phyloP scores from a whole-genome alignment of 2,113 vertebrate genomes.

The Chlamydotis undulata region DNA sequence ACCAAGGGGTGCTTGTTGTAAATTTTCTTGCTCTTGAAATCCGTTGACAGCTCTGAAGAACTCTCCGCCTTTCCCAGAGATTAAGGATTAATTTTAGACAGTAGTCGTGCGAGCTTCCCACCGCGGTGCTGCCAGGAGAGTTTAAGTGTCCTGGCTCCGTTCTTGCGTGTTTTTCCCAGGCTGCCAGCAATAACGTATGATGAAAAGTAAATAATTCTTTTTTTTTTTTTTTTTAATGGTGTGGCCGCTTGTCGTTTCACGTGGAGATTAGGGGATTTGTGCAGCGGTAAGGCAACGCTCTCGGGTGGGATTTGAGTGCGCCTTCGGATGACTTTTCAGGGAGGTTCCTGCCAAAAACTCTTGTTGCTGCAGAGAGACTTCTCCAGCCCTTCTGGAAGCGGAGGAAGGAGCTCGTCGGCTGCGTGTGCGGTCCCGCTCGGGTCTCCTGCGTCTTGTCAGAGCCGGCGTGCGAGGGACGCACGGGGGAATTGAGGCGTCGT shows the following conservation, averaged over 20 bases:
- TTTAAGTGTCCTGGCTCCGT: neutral
- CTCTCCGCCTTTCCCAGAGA: neutral
- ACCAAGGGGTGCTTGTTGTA: fast-evolving
- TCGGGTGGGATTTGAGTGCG: fast-evolving
- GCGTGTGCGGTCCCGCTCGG: fast-evolving
- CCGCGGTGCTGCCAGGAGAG: neutral
- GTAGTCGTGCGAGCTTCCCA: neutral
- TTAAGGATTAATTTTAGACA: neutral
- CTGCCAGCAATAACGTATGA: neutral
- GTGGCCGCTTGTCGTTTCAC: fast-evolving
- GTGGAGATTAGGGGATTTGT: neutral
- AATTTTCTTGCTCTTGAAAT: neutral
- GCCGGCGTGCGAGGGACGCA: neutral
- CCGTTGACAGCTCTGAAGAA: neutral
- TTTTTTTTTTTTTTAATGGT: neutral
- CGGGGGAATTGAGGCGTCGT: fast-evolving
- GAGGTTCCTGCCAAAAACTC: neutral
- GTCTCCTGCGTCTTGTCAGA: neutral
- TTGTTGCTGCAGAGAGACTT: neutral
- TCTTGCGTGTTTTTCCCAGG: neutral
- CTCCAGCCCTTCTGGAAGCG: neutral
- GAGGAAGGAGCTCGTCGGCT: neutral
- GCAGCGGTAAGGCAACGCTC: fast-evolving
- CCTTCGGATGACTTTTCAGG: neutral
- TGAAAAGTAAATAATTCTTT: neutral